phyloP scores from a whole-genome alignment of 2,888 invertebrate genomes.

The Spialia ferax region DNA sequence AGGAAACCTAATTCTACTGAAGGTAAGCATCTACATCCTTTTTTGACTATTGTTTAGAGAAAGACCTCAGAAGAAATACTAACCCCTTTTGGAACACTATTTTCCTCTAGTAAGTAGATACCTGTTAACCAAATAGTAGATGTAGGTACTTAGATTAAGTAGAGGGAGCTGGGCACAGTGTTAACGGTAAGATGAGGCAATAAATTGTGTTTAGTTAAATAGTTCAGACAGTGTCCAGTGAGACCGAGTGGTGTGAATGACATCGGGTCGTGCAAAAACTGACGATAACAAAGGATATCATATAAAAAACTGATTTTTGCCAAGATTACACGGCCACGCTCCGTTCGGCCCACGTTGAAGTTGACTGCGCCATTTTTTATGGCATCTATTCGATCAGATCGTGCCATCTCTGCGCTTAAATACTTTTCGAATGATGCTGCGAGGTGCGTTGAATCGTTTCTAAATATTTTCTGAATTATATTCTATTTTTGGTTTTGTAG shows the following conservation, averaged over 20 bases:
- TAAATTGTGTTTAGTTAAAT: constrained; percentile 20
- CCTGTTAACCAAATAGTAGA: no score
- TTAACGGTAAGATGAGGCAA: constrained; percentile 21
- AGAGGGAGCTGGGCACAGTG: not conserved
- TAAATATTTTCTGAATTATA: not conserved
- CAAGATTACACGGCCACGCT: constrained; percentile 67
- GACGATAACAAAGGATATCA: constrained; percentile 57
- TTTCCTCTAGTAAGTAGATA: no score
- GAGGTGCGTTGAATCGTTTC: not conserved
- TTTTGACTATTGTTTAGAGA: no score
- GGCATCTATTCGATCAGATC: constrained; percentile 47
- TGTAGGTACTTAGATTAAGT: not conserved
- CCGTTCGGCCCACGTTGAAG: constrained; percentile 51
- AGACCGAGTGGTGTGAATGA: constrained; percentile 68
- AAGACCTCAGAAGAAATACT: no score
- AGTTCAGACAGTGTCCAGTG: constrained; percentile 20
- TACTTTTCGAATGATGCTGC: constrained; percentile 4
- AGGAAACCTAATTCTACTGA: no score
- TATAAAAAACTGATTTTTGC: constrained; percentile 65
- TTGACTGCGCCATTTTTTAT: constrained; percentile 44
- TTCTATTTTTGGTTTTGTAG: not conserved
- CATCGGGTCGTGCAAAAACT: constrained; percentile 67
- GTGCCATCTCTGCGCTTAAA: constrained; percentile 37
- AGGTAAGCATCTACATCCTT: no score
- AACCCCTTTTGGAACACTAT: no score